Evolutionary conservation across 2,113 vertebrate genomes (phyloP).

Genomic region (Xenopus laevis): DNA sequence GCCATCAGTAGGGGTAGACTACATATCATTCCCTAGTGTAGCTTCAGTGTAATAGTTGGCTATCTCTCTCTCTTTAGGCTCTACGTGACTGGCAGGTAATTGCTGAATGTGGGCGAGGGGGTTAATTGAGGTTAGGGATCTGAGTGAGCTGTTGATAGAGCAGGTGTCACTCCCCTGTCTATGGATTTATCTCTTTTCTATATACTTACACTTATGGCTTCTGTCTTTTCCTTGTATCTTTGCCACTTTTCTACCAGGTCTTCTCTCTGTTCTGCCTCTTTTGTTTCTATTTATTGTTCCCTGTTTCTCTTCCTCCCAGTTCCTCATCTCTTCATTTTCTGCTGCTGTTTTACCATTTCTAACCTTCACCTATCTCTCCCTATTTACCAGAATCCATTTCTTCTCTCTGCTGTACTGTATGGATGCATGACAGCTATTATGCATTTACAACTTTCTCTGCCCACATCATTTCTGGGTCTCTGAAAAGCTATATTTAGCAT

Average conservation of each 20-base stretch:
- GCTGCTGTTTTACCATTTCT: too few species aligned
- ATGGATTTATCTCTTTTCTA: too few species aligned
- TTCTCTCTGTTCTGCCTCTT: neutral
- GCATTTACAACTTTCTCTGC: neutral
- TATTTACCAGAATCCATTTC: neutral
- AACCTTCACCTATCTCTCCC: too few species aligned
- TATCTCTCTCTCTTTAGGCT: neutral
- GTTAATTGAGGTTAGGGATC: conserved; percentile 28
- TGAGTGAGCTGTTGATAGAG: neutral
- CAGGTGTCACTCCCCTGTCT: conserved; percentile 3
- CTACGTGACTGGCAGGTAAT: conserved; percentile 17
- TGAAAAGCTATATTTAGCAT: too few species aligned
- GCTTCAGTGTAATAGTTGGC: neutral
- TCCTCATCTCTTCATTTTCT: too few species aligned
- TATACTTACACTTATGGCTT: neutral
- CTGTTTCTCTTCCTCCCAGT: too few species aligned
- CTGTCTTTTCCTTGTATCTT: neutral
- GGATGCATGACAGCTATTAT: neutral
- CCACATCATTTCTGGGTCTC: neutral
- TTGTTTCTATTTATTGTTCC: neutral
- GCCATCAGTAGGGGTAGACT: neutral
- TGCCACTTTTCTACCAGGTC: neutral
- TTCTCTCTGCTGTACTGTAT: neutral
- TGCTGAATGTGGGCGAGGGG: conserved; percentile 16
- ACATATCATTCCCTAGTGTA: too few species aligned